phyloP scores from a whole-genome alignment of 2,797 vertebrate species.

The Menidia menidia region DNA sequence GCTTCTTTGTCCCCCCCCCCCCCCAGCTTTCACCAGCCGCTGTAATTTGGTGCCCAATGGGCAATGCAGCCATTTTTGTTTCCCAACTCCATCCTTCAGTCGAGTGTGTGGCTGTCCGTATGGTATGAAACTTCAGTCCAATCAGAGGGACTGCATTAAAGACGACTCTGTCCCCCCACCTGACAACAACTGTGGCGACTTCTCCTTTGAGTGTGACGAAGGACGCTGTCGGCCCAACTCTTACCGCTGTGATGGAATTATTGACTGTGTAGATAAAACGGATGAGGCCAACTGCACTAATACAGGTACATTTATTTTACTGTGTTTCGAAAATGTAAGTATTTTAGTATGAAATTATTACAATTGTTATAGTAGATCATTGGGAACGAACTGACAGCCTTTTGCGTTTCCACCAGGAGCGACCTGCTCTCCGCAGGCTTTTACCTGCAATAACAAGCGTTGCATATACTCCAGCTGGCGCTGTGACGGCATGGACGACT shows the following conservation, averaged over 20 bases:
- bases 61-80: slow-evolving; percentile 95
- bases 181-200: slow-evolving; percentile 85
- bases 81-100: slow-evolving; percentile 86
- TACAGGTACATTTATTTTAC: slow-evolving; percentile 76
- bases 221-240: slow-evolving; percentile 87
- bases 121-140: slow-evolving; percentile 88
- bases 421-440: slow-evolving; percentile 87
- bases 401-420: slow-evolving; percentile 76
- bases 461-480: slow-evolving; percentile 88
- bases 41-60: slow-evolving; percentile 89
- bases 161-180: slow-evolving; percentile 87
- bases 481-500: slow-evolving; percentile 90
- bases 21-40: slow-evolving; percentile 76
- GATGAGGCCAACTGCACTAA: slow-evolving; percentile 90
- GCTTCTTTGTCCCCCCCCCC: slow-evolving; percentile 5
- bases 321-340: not conserved
- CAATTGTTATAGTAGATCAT: not conserved
- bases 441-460: slow-evolving; percentile 88
- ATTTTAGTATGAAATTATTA: too few species aligned
- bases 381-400: not conserved
- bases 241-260: slow-evolving; percentile 88
- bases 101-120: slow-evolving; percentile 93
- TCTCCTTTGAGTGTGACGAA: slow-evolving; percentile 89
- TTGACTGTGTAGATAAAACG: slow-evolving; percentile 89
- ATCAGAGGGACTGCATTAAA: slow-evolving; percentile 87